Evolutionary conservation across 1,140 invertebrate species (phyloP), one percentile per base, ranked within the genome.

Genomic region (Hormaphis cornu): DNA sequence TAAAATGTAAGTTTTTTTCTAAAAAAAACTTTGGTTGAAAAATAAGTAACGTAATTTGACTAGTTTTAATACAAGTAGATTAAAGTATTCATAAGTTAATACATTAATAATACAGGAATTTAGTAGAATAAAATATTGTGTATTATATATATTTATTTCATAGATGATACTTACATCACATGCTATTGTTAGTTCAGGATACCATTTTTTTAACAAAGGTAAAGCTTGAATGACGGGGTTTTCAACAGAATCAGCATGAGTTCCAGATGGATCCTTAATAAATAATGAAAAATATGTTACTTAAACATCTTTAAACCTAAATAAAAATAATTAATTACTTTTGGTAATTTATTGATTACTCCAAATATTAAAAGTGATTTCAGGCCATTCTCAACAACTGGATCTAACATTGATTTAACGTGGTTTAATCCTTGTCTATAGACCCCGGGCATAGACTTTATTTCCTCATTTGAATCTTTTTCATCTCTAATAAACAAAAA

Each of bases 341-440:
- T 95, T 26, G 82, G 77, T 52, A 89, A 78, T 48, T 84, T 83
- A 53, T 85, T 83, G n/a, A 89, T 82, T 50, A 97, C 90, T 7
- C 93, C 93, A 83, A 97, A 97, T 16, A 97, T 79, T 22, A 97
- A 81, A 63, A 98, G 83, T 6, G 91, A 91, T 71, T 85, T 84
- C 1, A 97, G 78, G 1, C 94, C 94, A 74, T 89, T 88, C 20
- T 83, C 74, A 8, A 96, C 82, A 7, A 94, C 75, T 0, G 87
- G 86, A 74, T 82, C 76, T 6, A 98, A 77, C 71, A 86, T 85
- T 69, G 83, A 79, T 72, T 84, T 82, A 26, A 97, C 77, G 74
- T 84, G 83, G 76, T 94, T 90, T 20, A 94, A 78, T 7, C 94
- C 94, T 82, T 88, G 92, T 71, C 93, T 82, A 58, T 81, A 85